These are phyloP conservation scores for Cossypha polioptera DNA, from an alignment of 2,797 vertebrate genomes.

Conservation along the genomic window DNA sequence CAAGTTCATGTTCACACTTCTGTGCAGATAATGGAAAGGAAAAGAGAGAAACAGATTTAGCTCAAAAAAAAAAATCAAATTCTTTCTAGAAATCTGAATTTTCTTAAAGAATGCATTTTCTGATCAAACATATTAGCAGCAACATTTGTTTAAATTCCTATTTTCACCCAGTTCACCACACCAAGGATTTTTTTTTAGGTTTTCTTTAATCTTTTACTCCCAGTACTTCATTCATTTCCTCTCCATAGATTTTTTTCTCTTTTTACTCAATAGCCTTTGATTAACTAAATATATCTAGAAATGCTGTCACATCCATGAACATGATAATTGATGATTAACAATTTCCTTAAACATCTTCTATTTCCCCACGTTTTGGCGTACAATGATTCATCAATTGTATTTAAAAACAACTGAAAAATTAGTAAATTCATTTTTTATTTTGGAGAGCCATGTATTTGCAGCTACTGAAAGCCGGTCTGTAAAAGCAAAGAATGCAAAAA, in stretches of 20 bases:
- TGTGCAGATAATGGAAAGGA: conserved; percentile 34
- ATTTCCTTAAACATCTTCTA: not conserved
- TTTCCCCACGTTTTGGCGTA: not conserved
- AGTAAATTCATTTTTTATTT: not conserved
- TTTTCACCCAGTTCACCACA: not conserved
- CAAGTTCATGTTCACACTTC: conserved; percentile 71
- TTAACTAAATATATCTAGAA: not conserved
- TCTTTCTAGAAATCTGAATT: conserved; percentile 67
- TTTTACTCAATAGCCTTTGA: not conserved
- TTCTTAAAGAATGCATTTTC: conserved; percentile 61
- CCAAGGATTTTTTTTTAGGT: conserved; percentile 59
- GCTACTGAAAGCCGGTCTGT: not conserved
- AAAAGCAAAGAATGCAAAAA: not conserved
- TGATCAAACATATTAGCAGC: conserved; percentile 58
- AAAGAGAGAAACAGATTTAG: conserved; percentile 56
- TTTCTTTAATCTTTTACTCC: not conserved
- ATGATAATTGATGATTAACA: not conserved
- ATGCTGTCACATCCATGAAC: not conserved
- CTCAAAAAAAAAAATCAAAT: conserved; percentile 61
- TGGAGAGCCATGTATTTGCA: not conserved
- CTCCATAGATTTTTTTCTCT: not conserved
- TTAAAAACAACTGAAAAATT: not conserved
- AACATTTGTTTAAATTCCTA: conserved; percentile 41
- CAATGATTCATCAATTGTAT: not conserved
- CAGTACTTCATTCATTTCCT: not conserved